Base-by-base conservation (phyloP, 2,797 vertebrate genomes). In the Gymnoscopelus braueri region DNA sequence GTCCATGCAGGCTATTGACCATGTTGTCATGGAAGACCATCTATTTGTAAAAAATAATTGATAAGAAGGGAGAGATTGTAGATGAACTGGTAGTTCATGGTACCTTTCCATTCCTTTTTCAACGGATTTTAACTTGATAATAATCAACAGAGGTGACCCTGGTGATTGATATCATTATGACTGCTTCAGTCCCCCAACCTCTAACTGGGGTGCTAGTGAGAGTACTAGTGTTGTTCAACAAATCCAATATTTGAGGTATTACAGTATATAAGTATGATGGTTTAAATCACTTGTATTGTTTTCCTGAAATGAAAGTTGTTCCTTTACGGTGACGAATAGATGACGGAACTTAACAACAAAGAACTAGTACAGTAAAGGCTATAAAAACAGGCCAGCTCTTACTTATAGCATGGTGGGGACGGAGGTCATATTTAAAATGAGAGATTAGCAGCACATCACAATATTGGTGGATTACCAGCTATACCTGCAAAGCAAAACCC, bases 371-470 rank as follows among this genome's bases (percentile, higher is more conserved):
- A 70, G 62, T 77, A 26, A 49, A 56, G 24, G 62, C 60, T 72
- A 32, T 68, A 58, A 56, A 70, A 56, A 70, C 75, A 86, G 74
- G 72, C 67, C 58, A 60, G 65, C 72, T 80, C 87, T 74, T 79
- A 85, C 71, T 88, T 87, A 89, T 81, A 90, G 87, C 76, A 87
- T 65, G 63, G 82, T 77, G 71, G 1, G 1, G 48, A 50, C 78
- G 56, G 86, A 89, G 88, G 94, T 95, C 94, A 93, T 93, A 93
- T 95, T 95, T 96, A 94, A 96, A 97, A 97, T 95, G 92, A 95
- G 94, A 97, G 95, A 97, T 97, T 96, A 97, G 94, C 94, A 88
- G 92, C 95, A 97, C 96, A 96, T 97, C 95, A 95, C 95, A 96
- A 95, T 95, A 96, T 96, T 95, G 95, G 94, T 94, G 95, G 95